phyloP scores from a whole-genome alignment of 1,140 invertebrate genomes.

The Berghia stephanieae region DNA sequence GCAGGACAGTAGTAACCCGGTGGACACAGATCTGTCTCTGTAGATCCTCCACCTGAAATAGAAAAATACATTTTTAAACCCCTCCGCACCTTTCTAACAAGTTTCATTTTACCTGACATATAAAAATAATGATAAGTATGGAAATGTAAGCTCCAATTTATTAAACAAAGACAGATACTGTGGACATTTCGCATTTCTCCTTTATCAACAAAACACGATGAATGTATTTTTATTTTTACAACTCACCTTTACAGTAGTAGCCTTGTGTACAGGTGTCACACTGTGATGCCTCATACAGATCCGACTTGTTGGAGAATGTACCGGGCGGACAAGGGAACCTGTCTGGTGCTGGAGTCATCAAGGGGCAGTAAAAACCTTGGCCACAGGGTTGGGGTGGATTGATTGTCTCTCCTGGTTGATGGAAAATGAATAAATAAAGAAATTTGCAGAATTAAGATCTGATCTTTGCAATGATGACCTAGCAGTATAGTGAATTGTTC shows the following conservation, averaged over 20 bases:
- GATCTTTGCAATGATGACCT: neutral
- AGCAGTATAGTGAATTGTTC: neutral
- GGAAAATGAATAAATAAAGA: neutral
- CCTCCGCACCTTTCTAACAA: no score
- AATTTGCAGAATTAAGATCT: neutral
- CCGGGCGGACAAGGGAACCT: constrained; percentile 60
- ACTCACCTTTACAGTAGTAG: constrained; percentile 60
- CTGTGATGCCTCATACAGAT: constrained; percentile 49
- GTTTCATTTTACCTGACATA: neutral
- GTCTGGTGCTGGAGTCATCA: constrained; percentile 52
- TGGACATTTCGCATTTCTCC: no score
- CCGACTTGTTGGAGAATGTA: constrained; percentile 49
- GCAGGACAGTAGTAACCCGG: constrained; percentile 60
- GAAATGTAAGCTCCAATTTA: no score
- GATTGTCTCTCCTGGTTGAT: constrained; percentile 36
- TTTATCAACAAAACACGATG: no score
- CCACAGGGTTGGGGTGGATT: constrained; percentile 53
- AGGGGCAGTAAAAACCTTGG: constrained; percentile 60
- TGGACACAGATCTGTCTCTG: constrained; percentile 44
- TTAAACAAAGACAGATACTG: no score
- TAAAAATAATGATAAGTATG: no score
- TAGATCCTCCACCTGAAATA: constrained; percentile 32
- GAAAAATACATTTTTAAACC: neutral
- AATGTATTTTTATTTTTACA: neutral
- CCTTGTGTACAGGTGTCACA: constrained; percentile 54